Evolutionary conservation across 2,888 invertebrate species (phyloP).

Genomic region (Drosophila rellima): DNA sequence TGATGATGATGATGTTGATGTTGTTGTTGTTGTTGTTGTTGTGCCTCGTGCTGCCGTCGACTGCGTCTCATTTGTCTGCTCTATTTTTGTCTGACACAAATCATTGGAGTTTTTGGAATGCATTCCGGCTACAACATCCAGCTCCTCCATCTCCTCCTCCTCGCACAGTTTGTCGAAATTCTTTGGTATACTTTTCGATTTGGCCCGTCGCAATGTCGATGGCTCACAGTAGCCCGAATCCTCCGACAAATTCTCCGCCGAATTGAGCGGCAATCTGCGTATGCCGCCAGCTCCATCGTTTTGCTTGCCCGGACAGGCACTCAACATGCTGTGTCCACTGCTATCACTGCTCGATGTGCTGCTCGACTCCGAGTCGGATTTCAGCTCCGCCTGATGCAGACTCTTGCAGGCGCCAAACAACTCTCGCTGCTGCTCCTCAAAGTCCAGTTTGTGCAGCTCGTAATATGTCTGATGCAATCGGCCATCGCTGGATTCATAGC

Average conservation of each 20-base stretch:
- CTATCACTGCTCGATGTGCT: conserved; percentile 63
- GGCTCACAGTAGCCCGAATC: conserved; percentile 92
- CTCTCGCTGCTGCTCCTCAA: conserved; percentile 73
- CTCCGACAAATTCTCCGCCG: conserved; percentile 92
- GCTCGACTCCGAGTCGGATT: conserved; percentile 79
- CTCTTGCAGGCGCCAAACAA: conserved; percentile 57
- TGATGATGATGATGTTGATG: conserved; percentile 19
- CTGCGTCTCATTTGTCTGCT: conserved; percentile 45
- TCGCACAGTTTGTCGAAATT: conserved; percentile 86
- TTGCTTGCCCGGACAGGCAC: conserved; percentile 63
- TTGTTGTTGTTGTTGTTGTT: too few species aligned
- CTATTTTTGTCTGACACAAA: conserved; percentile 82
- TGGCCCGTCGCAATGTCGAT: conserved; percentile 77
- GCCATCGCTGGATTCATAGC: conserved; percentile 84
- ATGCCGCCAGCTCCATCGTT: conserved; percentile 53
- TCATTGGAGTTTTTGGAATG: conserved; percentile 81
- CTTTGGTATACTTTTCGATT: conserved; percentile 86
- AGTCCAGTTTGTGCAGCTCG: conserved; percentile 84
- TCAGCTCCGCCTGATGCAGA: conserved; percentile 62
- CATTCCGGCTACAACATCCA: conserved; percentile 30
- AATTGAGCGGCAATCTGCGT: conserved; percentile 86
- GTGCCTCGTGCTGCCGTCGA: conserved; percentile 25
- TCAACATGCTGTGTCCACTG: conserved; percentile 72
- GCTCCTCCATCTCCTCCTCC: conserved; percentile 81
- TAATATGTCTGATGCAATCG: conserved; percentile 84